Evolutionary conservation across 2,888 invertebrate species (phyloP).

Genomic region (Scotopteryx bipunctaria): DNA sequence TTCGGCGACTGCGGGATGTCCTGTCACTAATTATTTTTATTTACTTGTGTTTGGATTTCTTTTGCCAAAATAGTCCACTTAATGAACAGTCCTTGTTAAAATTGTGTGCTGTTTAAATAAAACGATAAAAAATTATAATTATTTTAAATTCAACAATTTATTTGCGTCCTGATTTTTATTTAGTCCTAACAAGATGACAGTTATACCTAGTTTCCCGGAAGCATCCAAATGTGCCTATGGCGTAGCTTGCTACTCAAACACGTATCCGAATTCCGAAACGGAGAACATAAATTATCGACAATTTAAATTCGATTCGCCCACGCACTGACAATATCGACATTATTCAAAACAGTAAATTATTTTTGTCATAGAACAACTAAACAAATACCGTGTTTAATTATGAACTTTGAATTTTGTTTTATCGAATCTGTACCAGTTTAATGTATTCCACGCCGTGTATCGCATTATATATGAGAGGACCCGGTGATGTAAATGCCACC

Average conservation of each 20-base stretch:
- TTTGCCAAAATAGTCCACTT: background rate
- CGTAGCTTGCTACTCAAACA: conserved; percentile 43
- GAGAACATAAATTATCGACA: conserved; percentile 68
- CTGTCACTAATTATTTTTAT: conserved; percentile 64
- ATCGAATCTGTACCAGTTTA: conserved; percentile 43
- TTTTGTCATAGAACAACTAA: conserved; percentile 40
- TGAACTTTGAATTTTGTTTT: conserved; percentile 42
- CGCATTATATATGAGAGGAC: conserved; percentile 55
- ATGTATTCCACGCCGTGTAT: conserved; percentile 40
- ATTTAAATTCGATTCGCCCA: conserved; percentile 73
- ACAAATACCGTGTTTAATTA: conserved; percentile 34
- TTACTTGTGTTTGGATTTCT: conserved; percentile 23
- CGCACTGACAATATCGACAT: conserved; percentile 60
- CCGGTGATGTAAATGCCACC: conserved; percentile 74
- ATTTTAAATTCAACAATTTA: no score
- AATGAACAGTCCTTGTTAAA: no score
- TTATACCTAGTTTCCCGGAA: conserved; percentile 67
- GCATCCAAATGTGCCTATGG: conserved; percentile 61
- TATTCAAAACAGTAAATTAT: conserved; percentile 59
- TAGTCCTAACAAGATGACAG: no score
- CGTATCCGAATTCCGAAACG: conserved; percentile 62
- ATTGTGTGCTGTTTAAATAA: no score
- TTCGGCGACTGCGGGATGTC: conserved; percentile 47
- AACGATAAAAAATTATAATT: no score
- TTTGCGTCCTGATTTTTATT: no score